phyloP scores from a whole-genome alignment of 2,797 vertebrate genomes.

The Threskiornis aethiopicus region DNA sequence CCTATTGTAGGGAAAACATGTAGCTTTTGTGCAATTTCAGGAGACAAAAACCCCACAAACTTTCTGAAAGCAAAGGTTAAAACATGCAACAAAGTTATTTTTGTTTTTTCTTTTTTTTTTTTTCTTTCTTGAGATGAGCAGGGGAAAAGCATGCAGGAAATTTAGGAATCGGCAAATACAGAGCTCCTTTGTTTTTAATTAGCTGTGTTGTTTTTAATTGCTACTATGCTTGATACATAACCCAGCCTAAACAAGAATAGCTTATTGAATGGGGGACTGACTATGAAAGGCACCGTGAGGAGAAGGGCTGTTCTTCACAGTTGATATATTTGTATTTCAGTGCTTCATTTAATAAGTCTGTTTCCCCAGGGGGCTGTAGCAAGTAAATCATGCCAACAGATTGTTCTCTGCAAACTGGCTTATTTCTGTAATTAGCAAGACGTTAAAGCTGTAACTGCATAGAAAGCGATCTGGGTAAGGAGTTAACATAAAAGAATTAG shows the following conservation, averaged over 20 bases:
- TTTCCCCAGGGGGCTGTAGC: constrained; percentile 52
- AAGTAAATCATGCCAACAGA: constrained; percentile 65
- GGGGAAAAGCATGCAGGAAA: not conserved
- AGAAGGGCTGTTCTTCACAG: constrained; percentile 45
- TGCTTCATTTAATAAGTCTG: constrained; percentile 62
- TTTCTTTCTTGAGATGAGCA: not conserved
- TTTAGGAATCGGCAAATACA: constrained; percentile 21
- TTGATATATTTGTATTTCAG: constrained; percentile 61
- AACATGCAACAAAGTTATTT: not conserved
- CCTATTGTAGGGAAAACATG: not conserved
- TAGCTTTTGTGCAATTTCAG: not conserved
- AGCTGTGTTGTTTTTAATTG: constrained; percentile 60
- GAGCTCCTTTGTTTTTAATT: constrained; percentile 55
- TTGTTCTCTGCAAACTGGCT: constrained; percentile 58
- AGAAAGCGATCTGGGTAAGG: constrained; percentile 31
- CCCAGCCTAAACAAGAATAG: constrained; percentile 64
- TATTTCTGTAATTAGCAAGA: constrained; percentile 65
- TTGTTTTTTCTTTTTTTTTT: not conserved
- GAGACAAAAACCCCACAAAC: not conserved
- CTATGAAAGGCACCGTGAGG: constrained; percentile 59
- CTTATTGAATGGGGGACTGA: constrained; percentile 55
- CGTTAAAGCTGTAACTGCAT: constrained; percentile 46
- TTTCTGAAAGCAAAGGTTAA: not conserved
- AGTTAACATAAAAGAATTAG: constrained; percentile 39
- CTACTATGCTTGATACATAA: constrained; percentile 62